Conservation (phyloP, 2,888 invertebrate genomes). For the Trissolcus brochymenae region DNA sequence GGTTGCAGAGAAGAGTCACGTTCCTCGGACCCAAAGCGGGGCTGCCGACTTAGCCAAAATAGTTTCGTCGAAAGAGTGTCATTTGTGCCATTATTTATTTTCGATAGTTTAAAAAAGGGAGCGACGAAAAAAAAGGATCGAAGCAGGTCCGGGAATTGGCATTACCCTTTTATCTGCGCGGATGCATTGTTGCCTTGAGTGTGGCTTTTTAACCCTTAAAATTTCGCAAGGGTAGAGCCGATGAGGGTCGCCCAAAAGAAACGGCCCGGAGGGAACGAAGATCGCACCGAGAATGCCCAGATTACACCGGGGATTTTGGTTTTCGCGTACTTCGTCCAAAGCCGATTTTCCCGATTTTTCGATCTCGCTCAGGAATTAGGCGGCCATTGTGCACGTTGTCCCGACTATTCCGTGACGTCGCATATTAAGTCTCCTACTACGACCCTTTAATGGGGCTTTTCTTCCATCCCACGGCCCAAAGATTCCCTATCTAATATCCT, state of each 20-base stretch:
- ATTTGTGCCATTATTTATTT: conserved; percentile 72
- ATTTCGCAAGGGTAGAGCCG: conserved; percentile 70
- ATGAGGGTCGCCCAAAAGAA: conserved; percentile 44
- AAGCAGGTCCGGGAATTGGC: conserved; percentile 59
- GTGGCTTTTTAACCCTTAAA: conserved; percentile 76
- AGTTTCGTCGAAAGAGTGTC: conserved; percentile 73
- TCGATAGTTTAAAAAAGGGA: conserved; percentile 59
- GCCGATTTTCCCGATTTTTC: conserved; percentile 76
- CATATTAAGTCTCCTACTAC: conserved; percentile 70
- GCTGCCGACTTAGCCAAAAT: conserved; percentile 73
- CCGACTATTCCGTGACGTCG: conserved; percentile 69
- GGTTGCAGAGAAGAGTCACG: conserved; percentile 65
- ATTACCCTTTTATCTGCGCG: conserved; percentile 59
- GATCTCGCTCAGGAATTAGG: conserved; percentile 70
- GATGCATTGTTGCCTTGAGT: conserved; percentile 74
- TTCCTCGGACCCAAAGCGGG: conserved; percentile 61
- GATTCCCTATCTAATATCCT: conserved; percentile 64
- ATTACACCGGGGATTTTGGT: conserved; percentile 77
- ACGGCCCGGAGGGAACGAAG: conserved; percentile 62
- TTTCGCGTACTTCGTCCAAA: conserved; percentile 74
- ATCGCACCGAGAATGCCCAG: conserved; percentile 72
- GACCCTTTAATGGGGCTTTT: conserved; percentile 67
- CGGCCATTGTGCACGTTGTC: conserved; percentile 67
- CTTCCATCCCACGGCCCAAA: conserved; percentile 50
- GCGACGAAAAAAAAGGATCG: conserved; percentile 31